Base-by-base conservation (phyloP, 2,888 invertebrate genomes). In the Serripes groenlandicus region DNA sequence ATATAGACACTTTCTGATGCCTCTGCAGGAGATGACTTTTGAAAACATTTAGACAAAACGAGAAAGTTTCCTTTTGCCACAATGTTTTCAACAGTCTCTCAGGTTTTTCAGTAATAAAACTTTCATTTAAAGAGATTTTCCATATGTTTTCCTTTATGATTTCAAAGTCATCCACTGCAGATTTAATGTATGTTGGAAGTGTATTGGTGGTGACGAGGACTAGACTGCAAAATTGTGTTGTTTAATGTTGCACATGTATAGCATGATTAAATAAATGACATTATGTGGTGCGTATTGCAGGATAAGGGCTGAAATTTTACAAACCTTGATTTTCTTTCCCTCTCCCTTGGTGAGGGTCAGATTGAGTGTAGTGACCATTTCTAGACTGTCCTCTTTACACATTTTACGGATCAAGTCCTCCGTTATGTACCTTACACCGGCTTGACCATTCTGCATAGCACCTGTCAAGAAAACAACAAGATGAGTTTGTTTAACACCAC, bases 261-360 rank as follows among this genome's bases (percentile, higher is more conserved):
- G n/a, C n/a, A n/a, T n/a, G n/a, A n/a, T n/a, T n/a, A n/a, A n/a
- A n/a, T n/a, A n/a, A n/a, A n/a, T n/a, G n/a, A n/a, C n/a, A n/a
- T n/a, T n/a, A n/a, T n/a, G n/a, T n/a, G n/a, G n/a, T n/a, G n/a
- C n/a, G n/a, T n/a, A n/a, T n/a, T n/a, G n/a, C n/a, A n/a, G n/a
- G n/a, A n/a, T n/a, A n/a, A n/a, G n/a, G n/a, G n/a, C n/a, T n/a
- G n/a, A n/a, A n/a, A n/a, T n/a, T n/a, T n/a, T n/a, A n/a, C 37
- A 72, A 86, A 94, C 94, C 90, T 93, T 93, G 5, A 94, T 93
- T 89, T 94, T 94, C 89, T 94, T 94, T 21, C 92, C 93, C 35
- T 91, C 49, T 91, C 92, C 93, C 56, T 91, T 92, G n/a, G 91
- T 83, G 21, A 94, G 88, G 11, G 92, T 94, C 18, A 94, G 90